A percentile compares a stretch with the other conserved stretches of the same genome.
Evolutionary conservation across 2,888 invertebrate species (phyloP).

Genomic region (Melikaiella ostensackeni): DNA sequence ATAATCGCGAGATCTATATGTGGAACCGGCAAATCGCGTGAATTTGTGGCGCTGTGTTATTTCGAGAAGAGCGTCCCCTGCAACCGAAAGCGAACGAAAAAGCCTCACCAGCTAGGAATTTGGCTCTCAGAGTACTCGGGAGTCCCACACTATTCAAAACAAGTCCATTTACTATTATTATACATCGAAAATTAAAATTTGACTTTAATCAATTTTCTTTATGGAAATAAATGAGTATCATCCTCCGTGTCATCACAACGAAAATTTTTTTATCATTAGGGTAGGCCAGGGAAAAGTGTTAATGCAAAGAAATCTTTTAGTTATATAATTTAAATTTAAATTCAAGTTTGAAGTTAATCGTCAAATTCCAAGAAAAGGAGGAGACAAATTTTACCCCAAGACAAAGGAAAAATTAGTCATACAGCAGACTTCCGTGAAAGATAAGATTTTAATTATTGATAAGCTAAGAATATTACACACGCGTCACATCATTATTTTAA

Average conservation of each 20-base stretch:
- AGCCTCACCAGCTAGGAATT: neutral
- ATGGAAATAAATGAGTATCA: no score
- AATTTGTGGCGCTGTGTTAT: constrained; percentile 63
- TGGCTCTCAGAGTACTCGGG: neutral
- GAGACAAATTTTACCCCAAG: neutral
- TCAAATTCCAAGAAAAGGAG: neutral
- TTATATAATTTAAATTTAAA: no score
- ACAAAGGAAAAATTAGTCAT: no score
- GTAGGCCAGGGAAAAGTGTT: no score
- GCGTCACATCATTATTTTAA: neutral
- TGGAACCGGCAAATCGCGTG: constrained; percentile 58
- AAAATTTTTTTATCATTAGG: no score
- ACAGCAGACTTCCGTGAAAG: neutral
- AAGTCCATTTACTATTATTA: neutral
- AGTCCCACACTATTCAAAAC: neutral
- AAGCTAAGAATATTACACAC: no score
- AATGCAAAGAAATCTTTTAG: no score
- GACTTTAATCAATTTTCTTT: no score
- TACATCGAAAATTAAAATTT: no score
- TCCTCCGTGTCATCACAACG: no score
- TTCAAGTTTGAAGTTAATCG: neutral
- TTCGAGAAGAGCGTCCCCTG: constrained; percentile 49
- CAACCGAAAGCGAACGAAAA: neutral
- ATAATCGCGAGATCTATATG: constrained; percentile 69
- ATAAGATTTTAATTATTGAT: neutral